Base-by-base conservation (phyloP, 2,888 invertebrate genomes). In the Euzophera pinguis region DNA sequence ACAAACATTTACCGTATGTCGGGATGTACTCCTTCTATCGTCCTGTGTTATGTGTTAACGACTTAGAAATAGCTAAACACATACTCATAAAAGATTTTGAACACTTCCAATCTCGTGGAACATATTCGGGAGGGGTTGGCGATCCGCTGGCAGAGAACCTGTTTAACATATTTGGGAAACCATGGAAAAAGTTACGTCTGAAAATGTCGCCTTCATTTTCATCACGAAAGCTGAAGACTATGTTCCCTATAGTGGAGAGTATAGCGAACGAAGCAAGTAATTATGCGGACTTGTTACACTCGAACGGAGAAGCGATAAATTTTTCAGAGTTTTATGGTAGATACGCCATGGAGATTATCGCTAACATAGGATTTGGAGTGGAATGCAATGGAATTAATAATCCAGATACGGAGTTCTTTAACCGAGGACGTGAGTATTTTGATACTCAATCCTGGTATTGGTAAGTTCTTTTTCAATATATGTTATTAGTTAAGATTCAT, bases 191-290 rank as follows among this genome's bases (percentile, higher is more conserved):
- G 47, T 73, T 94, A 22, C 85, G 95, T 12, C 61, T 88, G 0
- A 93, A 93, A 63, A 76, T 95, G 64, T 91, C 94, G 0, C 93
- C 94, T 0, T 91, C 93, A 0, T 95, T 94, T 67, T 92, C 94
- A 0, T 91, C 93, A 0, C 93, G 92, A 6, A 94, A 94, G 74
- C 74, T 95, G 47, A 94, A 93, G 71, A 88, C 78, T 1, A 93
- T 94, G 92, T 93, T 93, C 62, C 83, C 84, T 0, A 89, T 92
- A 0, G 90, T 94, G 9, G 85, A 92, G 38, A 81, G 90, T 34
- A 92, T 93, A 53, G 92, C 92, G 0, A 74, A 87, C 9, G 85
- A 91, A 53, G 85, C 93, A 60, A 69, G 88, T 1, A 66, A 74
- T 4, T 86, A 91, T 52, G 78, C 91, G 6, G 73, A 83, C 16